phyloP scores from a whole-genome alignment of 2,113 vertebrate species.

The Nycticorax nycticorax region DNA sequence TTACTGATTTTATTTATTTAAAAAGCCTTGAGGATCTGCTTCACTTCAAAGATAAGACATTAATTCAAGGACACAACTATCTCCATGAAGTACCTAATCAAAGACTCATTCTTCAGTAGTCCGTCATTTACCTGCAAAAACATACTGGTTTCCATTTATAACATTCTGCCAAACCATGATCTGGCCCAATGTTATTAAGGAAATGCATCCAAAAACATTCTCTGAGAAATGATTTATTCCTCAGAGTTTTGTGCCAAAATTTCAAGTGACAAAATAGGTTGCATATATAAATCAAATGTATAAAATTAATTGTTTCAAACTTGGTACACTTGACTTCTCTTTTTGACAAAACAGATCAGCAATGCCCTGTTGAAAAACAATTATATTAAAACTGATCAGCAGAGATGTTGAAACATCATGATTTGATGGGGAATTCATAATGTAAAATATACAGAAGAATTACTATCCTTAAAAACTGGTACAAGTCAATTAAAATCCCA shows the following conservation, averaged over 20 bases:
- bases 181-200: not conserved
- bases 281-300: not conserved
- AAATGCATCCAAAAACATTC: not conserved
- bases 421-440: not conserved
- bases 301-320: not conserved
- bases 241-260: not conserved
- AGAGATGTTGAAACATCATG: not conserved
- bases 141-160: not conserved
- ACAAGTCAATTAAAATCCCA: not conserved
- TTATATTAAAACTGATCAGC: not conserved
- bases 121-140: not conserved
- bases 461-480: not conserved
- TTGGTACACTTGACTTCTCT: not conserved
- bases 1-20: not conserved
- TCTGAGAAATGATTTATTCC: not conserved
- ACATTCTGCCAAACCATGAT: not conserved
- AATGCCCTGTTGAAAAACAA: not conserved
- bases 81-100: not conserved
- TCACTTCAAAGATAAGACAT: not conserved
- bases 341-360: not conserved
- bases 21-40: not conserved
- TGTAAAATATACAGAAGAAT: not conserved
- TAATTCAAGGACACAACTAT: not conserved
- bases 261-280: not conserved
- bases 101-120: not conserved